A percentile compares a stretch with the other conserved stretches of the same genome.
phyloP scores from a whole-genome alignment of 2,113 vertebrate species.

The Myiozetetes cayanensis region DNA sequence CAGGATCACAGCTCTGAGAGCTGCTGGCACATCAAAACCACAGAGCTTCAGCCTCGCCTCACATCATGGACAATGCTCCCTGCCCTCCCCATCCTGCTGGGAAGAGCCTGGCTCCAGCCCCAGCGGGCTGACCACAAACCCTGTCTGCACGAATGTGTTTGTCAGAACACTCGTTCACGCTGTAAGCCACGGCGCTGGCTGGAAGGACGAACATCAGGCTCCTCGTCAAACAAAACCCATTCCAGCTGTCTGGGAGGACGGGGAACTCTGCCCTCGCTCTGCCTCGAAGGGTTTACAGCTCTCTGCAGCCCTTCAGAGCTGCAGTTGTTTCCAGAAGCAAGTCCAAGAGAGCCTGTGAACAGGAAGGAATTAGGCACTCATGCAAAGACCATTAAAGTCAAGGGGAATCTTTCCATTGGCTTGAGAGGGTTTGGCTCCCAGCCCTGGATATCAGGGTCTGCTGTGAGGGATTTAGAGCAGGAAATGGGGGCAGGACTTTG shows the following conservation, averaged over 20 bases:
- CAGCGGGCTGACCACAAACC: background rate
- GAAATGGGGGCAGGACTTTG: background rate
- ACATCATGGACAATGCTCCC: background rate
- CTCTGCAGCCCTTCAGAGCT: background rate
- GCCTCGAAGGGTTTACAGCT: background rate
- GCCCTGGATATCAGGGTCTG: background rate
- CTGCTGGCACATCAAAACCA: background rate
- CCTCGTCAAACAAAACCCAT: slow-evolving; percentile 3
- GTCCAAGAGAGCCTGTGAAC: slow-evolving; percentile 18
- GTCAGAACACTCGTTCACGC: slow-evolving; percentile 19
- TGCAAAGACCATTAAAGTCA: slow-evolving; percentile 37
- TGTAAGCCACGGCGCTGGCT: background rate
- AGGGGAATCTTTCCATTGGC: slow-evolving; percentile 33
- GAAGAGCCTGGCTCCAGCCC: slow-evolving; percentile 15
- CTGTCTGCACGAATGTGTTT: background rate
- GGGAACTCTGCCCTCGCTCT: background rate
- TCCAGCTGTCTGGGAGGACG: slow-evolving; percentile 9
- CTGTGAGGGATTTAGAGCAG: background rate
- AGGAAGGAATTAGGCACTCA: slow-evolving; percentile 40
- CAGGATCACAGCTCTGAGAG: background rate
- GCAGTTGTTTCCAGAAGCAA: background rate
- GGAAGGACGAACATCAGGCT: background rate
- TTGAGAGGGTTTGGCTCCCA: background rate
- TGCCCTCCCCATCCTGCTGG: background rate
- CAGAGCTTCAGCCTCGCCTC: background rate